phyloP scores from a whole-genome alignment of 2,797 vertebrate species.

The Cyclopterus lumpus region DNA sequence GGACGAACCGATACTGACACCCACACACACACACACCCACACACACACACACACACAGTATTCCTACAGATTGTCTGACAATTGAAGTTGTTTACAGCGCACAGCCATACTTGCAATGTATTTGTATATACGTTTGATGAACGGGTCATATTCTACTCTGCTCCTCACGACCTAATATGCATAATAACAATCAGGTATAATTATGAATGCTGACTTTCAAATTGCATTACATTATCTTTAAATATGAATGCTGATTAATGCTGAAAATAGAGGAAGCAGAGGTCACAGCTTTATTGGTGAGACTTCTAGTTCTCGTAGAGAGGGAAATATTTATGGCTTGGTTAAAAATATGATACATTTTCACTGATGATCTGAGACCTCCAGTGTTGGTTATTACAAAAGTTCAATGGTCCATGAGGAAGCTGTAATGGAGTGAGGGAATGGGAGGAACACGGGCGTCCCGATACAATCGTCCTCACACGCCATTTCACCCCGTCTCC shows the following conservation, averaged over 20 bases:
- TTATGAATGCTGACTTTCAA: constrained; percentile 67
- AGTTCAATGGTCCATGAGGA: constrained; percentile 54
- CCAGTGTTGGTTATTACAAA: constrained; percentile 53
- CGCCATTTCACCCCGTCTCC: constrained; percentile 22
- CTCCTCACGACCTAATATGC: neutral
- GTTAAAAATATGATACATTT: constrained; percentile 7
- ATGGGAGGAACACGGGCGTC: constrained; percentile 43
- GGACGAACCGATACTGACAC: constrained; percentile 6
- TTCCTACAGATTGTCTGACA: too few species aligned
- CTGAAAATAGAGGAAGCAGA: neutral
- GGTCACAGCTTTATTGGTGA: neutral
- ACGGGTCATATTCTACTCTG: neutral
- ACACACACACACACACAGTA: constrained; percentile 4
- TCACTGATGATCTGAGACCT: constrained; percentile 33
- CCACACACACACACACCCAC: constrained; percentile 5
- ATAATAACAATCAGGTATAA: constrained; percentile 35
- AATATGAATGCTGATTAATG: constrained; percentile 4
- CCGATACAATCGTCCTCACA: constrained; percentile 24
- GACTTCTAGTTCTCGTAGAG: neutral
- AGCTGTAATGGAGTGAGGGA: constrained; percentile 52
- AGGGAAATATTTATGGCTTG: neutral
- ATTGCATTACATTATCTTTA: constrained; percentile 26
- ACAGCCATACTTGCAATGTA: neutral
- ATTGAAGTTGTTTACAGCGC: too few species aligned
- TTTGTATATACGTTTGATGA: neutral